Evolutionary conservation across 2,113 vertebrate genomes (phyloP).

Genomic region (Azemiops feae): DNA sequence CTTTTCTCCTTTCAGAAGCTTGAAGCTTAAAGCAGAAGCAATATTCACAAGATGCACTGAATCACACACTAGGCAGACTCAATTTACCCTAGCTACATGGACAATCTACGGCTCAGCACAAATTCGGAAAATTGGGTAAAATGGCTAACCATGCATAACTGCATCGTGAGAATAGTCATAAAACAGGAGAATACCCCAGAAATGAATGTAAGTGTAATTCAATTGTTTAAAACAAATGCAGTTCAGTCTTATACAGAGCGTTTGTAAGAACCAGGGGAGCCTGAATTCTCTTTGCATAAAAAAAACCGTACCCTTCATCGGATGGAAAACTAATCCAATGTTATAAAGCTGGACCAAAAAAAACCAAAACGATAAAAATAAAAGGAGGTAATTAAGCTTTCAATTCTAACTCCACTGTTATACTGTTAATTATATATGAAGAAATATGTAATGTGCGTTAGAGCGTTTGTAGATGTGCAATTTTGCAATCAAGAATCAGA

Average conservation of each 20-base stretch:
- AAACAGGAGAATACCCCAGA: not conserved
- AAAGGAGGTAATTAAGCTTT: not conserved
- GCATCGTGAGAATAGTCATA: not conserved
- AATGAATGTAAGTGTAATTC: not conserved
- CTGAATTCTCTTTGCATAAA: not conserved
- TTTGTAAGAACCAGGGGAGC: not conserved
- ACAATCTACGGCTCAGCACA: not conserved
- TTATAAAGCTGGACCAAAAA: not conserved
- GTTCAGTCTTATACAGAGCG: not conserved
- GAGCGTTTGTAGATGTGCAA: not conserved
- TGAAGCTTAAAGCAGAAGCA: not conserved
- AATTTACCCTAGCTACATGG: not conserved
- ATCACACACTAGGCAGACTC: not conserved
- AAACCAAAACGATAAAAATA: not conserved
- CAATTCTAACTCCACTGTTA: not conserved
- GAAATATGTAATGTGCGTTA: not conserved
- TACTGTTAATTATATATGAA: not conserved
- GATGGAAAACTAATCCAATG: not conserved
- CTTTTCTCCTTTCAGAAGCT: not conserved
- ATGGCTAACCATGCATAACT: not conserved
- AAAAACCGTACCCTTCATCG: not conserved
- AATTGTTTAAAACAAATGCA: not conserved
- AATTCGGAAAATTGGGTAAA: not conserved
- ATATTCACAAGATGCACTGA: not conserved
- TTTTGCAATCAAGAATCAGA: not conserved